These are phyloP conservation scores for Cephus runcator DNA, from an alignment of 2,888 invertebrate species.

Conservation along the genomic window DNA sequence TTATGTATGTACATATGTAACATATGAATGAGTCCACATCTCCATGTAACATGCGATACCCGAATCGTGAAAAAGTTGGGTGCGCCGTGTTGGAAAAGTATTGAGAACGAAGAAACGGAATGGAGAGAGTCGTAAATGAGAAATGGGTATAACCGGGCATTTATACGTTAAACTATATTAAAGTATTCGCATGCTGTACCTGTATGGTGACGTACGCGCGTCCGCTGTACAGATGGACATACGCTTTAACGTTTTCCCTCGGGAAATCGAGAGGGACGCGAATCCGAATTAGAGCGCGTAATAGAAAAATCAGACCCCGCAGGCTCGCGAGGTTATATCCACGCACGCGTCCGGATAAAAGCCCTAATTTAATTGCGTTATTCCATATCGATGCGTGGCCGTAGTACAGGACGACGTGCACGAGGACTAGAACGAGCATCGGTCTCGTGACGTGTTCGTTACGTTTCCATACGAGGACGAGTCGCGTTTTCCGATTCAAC, in stretches of 20 bases:
- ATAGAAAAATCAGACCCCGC: constrained; percentile 26
- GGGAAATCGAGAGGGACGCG: background rate
- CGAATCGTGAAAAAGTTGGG: background rate
- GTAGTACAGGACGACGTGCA: background rate
- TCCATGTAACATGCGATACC: background rate
- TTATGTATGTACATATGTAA: background rate
- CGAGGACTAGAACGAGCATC: background rate
- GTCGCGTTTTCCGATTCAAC: background rate
- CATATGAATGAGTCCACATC: background rate
- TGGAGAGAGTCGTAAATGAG: background rate
- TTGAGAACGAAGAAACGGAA: background rate
- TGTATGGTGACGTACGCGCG: background rate
- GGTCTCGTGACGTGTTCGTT: background rate
- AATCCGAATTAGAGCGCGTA: constrained; percentile 24
- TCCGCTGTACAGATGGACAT: background rate
- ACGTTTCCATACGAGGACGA: background rate
- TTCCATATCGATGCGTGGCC: background rate
- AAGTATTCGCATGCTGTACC: background rate
- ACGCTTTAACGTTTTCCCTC: background rate
- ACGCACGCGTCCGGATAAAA: background rate
- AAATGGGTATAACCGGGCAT: background rate
- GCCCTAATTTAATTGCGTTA: background rate
- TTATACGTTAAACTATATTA: background rate
- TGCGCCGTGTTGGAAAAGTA: background rate
- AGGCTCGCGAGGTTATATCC: background rate